Evolutionary conservation across 2,797 vertebrate genomes (phyloP), one percentile per base, ranked within the genome.

Genomic region (Hemibagrus guttatus): DNA sequence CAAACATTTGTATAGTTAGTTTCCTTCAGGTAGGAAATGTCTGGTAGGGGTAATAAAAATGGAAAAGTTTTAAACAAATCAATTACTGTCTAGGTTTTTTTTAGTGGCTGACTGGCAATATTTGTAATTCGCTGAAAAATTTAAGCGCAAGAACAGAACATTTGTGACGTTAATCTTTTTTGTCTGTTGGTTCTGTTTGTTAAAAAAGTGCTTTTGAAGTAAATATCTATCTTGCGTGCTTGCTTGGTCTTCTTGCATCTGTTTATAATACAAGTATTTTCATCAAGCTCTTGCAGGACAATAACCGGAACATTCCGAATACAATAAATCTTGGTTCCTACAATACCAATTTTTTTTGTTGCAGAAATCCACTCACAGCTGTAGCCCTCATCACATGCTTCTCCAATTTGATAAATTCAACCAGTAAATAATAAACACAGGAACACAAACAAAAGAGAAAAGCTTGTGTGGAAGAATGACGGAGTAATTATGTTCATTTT

Each of bases 241-340:
- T 71, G 79, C 88, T 90, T 88, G 87, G 86, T 86, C 79, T 88
- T 85, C 46, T 71, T 81, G 72, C 76, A 83, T 87, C 81, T 88
- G 88, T 89, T 88, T 87, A 88, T 75, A 87, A 87, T 54, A 86
- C 74, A 46, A 74, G 83, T 85, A 88, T 93, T 92, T 90, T 92
- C 90, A 91, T 81, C 71, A 87, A 79, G 85, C 90, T 75, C 26
- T 88, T 87, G 81, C 64, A 89, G 89, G 59, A 84, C 74, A 85
- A 84, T 85, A 91, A 90, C 85, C 86, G 76, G 80, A 87, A 75
- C 92, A 92, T 92, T 93, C 91, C 90, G 91, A 92, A 93, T 88
- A 92, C 87, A 46, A 85, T 89, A 88, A 91, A 90, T 89, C 90
- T 88, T 80, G 79, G 49, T 87, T 91, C 89, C 86, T 84, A 84